phyloP scores from a whole-genome alignment of 2,113 vertebrate genomes.

The Erpornis zantholeuca region DNA sequence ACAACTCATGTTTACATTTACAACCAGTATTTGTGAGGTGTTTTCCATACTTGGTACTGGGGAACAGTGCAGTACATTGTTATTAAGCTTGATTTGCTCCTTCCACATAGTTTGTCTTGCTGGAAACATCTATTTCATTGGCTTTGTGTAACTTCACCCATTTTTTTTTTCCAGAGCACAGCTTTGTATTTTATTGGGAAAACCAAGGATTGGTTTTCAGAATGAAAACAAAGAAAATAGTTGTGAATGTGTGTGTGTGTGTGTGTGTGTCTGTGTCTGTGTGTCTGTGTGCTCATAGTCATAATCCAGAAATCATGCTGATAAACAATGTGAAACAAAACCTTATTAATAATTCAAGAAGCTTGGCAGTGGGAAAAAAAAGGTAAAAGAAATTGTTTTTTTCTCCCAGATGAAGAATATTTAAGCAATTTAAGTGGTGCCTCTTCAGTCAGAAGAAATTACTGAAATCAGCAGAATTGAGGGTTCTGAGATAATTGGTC shows the following conservation, averaged over 20 bases:
- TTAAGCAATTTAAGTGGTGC: slow-evolving; percentile 31
- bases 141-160: not conserved
- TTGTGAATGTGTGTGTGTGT: not conserved
- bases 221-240: slow-evolving; percentile 14
- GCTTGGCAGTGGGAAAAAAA: not conserved
- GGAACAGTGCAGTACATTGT: not conserved
- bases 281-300: not conserved
- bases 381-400: not conserved
- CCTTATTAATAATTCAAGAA: slow-evolving; percentile 40
- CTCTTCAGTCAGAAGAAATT: slow-evolving; percentile 21
- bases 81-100: not conserved
- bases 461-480: not conserved
- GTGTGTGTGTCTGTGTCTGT: no score
- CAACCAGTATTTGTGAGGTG: not conserved
- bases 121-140: not conserved
- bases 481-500: not conserved
- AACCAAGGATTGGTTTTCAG: not conserved
- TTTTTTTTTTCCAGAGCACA: not conserved
- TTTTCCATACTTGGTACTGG: not conserved
- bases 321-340: slow-evolving; percentile 50
- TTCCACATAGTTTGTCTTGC: not conserved
- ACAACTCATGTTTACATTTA: not conserved
- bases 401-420: not conserved
- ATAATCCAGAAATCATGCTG: slow-evolving; percentile 16
- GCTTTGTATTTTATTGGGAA: not conserved